Evolutionary conservation across 2,113 vertebrate genomes (phyloP).

Genomic region (Microcebus murinus): DNA sequence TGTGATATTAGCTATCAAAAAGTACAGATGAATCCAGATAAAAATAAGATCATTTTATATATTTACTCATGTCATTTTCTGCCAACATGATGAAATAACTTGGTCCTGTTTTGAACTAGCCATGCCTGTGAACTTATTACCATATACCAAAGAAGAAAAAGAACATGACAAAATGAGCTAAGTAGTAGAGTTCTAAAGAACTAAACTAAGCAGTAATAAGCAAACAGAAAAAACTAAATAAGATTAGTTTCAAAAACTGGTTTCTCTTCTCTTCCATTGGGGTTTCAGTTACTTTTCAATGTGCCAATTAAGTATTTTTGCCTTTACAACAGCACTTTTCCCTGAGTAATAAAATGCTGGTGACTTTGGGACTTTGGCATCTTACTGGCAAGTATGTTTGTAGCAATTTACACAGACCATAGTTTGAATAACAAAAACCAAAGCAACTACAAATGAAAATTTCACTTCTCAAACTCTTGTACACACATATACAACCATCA

Average conservation of each 20-base stretch:
- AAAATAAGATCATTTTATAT: not conserved
- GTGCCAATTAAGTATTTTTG: not conserved
- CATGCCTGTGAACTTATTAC: not conserved
- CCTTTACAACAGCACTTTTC: not conserved
- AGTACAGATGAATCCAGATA: not conserved
- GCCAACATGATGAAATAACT: not conserved
- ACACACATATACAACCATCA: slow-evolving; percentile 2
- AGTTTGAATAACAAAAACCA: not conserved
- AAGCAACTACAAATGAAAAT: slow-evolving; percentile 61
- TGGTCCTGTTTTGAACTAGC: not conserved
- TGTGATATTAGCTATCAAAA: not conserved
- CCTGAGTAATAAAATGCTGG: not conserved
- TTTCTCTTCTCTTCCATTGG: not conserved
- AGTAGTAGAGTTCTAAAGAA: not conserved
- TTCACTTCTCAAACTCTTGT: slow-evolving; percentile 23
- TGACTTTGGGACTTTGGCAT: not conserved
- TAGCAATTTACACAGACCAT: not conserved
- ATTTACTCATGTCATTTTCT: not conserved
- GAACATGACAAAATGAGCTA: not conserved
- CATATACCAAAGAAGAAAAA: not conserved
- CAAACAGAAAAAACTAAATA: not conserved
- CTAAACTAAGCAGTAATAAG: not conserved
- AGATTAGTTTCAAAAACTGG: not conserved
- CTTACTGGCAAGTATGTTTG: not conserved
- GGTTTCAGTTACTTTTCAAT: not conserved